Base-by-base conservation (phyloP, 2,888 invertebrate species). In the Syritta pipiens region DNA sequence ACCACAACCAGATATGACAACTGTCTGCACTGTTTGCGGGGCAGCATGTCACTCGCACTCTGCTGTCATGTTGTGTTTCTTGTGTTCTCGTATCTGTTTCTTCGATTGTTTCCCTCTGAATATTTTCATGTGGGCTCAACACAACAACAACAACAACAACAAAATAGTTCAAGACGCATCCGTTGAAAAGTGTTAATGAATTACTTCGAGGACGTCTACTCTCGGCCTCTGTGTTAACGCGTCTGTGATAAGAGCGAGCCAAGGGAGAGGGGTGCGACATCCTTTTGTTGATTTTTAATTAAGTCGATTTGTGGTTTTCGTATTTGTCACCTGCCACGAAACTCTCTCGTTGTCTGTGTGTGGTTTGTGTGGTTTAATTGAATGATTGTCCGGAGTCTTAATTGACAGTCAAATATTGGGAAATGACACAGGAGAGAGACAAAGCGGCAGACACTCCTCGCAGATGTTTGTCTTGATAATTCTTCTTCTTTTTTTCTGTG, bases 141-240 rank as follows among this genome's bases (percentile, higher is more conserved):
- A n/a, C n/a, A n/a, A n/a, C n/a, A n/a, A n/a, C n/a, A n/a, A n/a
- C n/a, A n/a, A n/a, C n/a, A n/a, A n/a, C n/a, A n/a, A n/a, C 30
- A 40, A 57, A 76, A 76, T 48, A 65, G 65, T 62, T 59, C 17
- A 40, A 51, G 49, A 63, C 28, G 62, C 48, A 35, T 26, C 24
- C 60, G 30, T 46, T 4, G 84, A 84, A 84, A 85, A 85, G 86
- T 86, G 86, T 86, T 86, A 86, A 86, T 86, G 86, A 86, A 86
- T 86, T 86, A 85, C 85, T 86, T 86, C 86, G 86, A 86, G 86
- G 86, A 86, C 86, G 68, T 77, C 65, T 72, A 59, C 59, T 30
- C 26, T 32, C 42, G 49, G 17, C 7, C 37, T 6, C 17, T 12
- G 7, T 10, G 30, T 10, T 0, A 10, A n/a, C 30, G 14, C 14